phyloP scores from a whole-genome alignment of 2,888 invertebrate genomes.

The Torymus tubicola region DNA sequence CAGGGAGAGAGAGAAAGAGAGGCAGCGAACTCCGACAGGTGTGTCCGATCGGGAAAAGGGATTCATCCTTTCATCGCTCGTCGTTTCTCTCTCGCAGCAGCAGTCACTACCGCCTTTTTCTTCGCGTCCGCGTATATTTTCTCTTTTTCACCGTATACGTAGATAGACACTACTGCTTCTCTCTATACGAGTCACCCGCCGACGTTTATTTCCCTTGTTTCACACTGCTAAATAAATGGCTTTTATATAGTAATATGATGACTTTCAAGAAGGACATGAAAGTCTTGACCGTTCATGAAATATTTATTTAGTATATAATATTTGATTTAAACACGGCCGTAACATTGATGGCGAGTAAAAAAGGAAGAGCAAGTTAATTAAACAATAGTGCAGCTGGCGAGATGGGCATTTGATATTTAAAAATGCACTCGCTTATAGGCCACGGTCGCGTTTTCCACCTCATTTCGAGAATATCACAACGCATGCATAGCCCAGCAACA shows the following conservation, averaged over 20 bases:
- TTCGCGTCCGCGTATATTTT: neutral
- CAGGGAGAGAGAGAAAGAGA: too few species aligned
- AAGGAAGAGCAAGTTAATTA: too few species aligned
- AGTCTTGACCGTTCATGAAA: neutral
- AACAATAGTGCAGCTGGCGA: too few species aligned
- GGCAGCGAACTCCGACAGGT: slow-evolving; percentile 48
- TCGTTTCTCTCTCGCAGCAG: slow-evolving; percentile 15
- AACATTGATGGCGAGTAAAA: too few species aligned
- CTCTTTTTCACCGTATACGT: slow-evolving; percentile 33
- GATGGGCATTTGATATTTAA: too few species aligned
- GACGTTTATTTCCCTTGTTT: slow-evolving; percentile 11
- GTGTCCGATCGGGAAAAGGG: slow-evolving; percentile 50
- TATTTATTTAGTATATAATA: too few species aligned
- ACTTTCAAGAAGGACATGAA: neutral
- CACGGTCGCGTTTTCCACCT: too few species aligned
- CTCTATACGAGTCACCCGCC: neutral
- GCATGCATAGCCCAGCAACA: too few species aligned
- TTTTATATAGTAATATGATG: slow-evolving; percentile 6
- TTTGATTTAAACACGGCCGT: too few species aligned
- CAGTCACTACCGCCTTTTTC: slow-evolving; percentile 5
- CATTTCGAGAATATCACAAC: too few species aligned
- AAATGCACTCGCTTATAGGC: too few species aligned
- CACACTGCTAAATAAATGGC: slow-evolving; percentile 35
- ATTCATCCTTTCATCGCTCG: slow-evolving; percentile 50
- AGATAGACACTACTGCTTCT: slow-evolving; percentile 21